These are phyloP conservation scores for Platysteira castanea DNA, from an alignment of 2,113 vertebrate species.

Conservation along the genomic window DNA sequence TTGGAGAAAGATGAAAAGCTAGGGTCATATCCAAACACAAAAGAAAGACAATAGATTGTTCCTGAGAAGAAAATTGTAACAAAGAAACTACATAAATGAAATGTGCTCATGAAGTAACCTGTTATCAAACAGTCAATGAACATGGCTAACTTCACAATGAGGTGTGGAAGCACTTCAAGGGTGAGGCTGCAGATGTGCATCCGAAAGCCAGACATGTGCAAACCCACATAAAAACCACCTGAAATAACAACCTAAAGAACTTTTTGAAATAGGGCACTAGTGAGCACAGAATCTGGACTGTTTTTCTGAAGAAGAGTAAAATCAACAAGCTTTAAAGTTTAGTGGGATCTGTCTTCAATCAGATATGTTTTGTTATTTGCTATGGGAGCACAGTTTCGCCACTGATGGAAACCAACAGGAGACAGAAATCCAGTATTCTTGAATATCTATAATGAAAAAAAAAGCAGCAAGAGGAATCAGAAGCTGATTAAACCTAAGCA, in stretches of 20 bases:
- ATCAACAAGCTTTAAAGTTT: background rate
- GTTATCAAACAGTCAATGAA: background rate
- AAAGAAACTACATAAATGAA: background rate
- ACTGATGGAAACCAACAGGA: background rate
- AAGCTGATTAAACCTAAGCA: background rate
- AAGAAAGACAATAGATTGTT: constrained; percentile 19
- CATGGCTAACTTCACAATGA: background rate
- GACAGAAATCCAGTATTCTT: background rate
- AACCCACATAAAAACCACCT: background rate
- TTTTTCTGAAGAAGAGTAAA: background rate
- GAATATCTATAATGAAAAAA: background rate
- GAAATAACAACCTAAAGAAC: background rate
- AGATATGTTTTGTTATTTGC: background rate
- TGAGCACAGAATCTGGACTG: background rate
- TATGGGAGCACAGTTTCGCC: background rate
- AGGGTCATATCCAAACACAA: constrained; percentile 20
- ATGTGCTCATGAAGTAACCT: background rate
- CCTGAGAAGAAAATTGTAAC: background rate
- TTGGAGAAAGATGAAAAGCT: constrained; percentile 27
- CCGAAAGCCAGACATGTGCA: background rate
- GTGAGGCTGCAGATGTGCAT: background rate
- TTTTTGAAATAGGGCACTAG: background rate
- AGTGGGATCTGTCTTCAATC: background rate
- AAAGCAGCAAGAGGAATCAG: background rate
- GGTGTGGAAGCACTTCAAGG: background rate